Percentiles rank a stretch among this genome's conserved stretches.
Conservation (phyloP, 2,113 vertebrate genomes). For the Papio anubis region DNA sequence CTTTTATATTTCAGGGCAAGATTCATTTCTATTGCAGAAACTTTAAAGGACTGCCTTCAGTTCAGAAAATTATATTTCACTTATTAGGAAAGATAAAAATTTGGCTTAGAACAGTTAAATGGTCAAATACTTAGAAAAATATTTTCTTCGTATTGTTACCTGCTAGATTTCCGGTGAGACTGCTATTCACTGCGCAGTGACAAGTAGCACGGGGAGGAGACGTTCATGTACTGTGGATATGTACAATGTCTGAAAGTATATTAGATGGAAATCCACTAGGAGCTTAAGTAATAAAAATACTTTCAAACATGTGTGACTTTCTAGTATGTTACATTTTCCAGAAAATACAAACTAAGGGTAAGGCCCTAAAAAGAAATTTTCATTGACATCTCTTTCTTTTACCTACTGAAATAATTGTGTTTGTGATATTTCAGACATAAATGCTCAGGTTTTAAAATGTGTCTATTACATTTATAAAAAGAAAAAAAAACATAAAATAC, state of each 20-base stretch:
- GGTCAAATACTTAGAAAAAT: not conserved
- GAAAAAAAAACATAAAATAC: not conserved
- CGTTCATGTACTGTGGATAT: accelerated
- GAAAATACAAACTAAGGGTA: not conserved
- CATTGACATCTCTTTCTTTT: not conserved
- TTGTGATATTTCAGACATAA: not conserved
- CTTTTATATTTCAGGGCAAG: not conserved
- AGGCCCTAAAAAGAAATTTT: not conserved
- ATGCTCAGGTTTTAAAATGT: not conserved
- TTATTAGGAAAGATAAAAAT: not conserved
- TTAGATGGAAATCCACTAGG: not conserved
- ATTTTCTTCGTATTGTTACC: accelerated
- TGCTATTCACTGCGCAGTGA: too few relatives aligned
- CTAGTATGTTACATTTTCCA: not conserved
- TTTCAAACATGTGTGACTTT: not conserved
- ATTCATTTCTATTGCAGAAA: not conserved
- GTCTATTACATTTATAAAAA: not conserved
- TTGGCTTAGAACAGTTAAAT: not conserved
- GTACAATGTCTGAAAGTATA: not conserved
- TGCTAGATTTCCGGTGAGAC: not conserved
- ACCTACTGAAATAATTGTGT: not conserved
- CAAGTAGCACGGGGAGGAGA: not conserved
- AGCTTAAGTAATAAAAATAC: not conserved
- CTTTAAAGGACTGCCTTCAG: not conserved
- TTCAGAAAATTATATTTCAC: not conserved